Base-by-base conservation (phyloP, 2,797 vertebrate species). In the Oryzias sinensis region DNA sequence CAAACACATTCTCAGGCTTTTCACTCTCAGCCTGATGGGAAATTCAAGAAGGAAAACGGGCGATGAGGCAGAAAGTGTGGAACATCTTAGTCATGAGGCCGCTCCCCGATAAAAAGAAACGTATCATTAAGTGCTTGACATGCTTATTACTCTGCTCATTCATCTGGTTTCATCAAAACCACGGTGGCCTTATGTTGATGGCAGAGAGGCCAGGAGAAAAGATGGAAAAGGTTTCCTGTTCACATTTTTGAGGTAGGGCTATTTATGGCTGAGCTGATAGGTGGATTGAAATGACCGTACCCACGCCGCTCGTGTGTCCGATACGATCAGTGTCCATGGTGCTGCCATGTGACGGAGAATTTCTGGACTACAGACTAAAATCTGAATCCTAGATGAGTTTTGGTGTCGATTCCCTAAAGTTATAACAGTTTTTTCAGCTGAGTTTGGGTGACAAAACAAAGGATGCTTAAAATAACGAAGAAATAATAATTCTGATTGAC, bases 41-140 rank as follows among this genome's bases (percentile, higher is more conserved):
- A 77, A 75, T 56, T 63, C 65, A 6, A 57, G 57, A 48, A 40
- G 53, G 66, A 20, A 59, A 72, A 64, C 22, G 54, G 46, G n/a
- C 18, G 15, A 43, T 65, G 76, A 64, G 47, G 58, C 63, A 57
- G 40, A 76, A 73, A 61, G 64, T 62, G 59, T 85, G 90, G 82
- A 89, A 88, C 68, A 74, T 86, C 81, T 88, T 85, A 81, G 81
- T 90, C 89, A 88, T 80, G 68, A 80, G 76, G 79, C 70, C 61
- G 59, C 72, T 81, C 59, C 72, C 72, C 56, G 68, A 65, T 37
- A 66, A 81, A 70, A 62, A 60, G 68, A 90, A 78, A 79, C 79
- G 44, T 90, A 85, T 89, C 75, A 90, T 91, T 91, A 89, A 80
- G 53, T 55, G 73, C 74, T 84, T 77, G 76, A 82, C 83, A 77